These are phyloP conservation scores for Catocala fraxini DNA, from an alignment of 2,888 invertebrate species.

Conservation along the genomic window DNA sequence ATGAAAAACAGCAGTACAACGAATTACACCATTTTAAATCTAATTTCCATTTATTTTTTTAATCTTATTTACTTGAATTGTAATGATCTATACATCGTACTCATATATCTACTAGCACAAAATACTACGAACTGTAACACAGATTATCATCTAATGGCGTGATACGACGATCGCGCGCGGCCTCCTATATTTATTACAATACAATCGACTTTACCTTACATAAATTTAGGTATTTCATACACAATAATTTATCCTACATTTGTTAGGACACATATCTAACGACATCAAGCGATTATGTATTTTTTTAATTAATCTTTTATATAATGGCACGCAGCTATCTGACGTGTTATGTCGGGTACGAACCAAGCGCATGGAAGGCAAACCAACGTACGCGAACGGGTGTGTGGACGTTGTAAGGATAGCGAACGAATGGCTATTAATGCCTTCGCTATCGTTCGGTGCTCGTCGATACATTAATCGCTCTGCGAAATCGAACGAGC, in stretches of 20 bases:
- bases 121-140: slow-evolving; percentile 25
- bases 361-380: too few relatives aligned
- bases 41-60: slow-evolving; percentile 17
- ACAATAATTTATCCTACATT: slow-evolving; percentile 22
- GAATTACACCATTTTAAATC: slow-evolving; percentile 12
- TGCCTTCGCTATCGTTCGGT: too few relatives aligned
- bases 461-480: too few relatives aligned
- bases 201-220: slow-evolving; percentile 34
- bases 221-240: slow-evolving; percentile 36
- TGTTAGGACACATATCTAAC: slow-evolving; percentile 22
- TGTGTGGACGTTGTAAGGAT: too few relatives aligned
- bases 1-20: slow-evolving; percentile 11
- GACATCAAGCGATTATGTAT: slow-evolving; percentile 21
- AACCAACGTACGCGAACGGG: too few relatives aligned
- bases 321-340: slow-evolving; percentile 38
- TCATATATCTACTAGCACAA: slow-evolving; percentile 25
- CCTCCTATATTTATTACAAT: slow-evolving; percentile 25
- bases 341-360: slow-evolving; percentile 2
- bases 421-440: too few relatives aligned
- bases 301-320: slow-evolving; percentile 10
- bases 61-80: slow-evolving; percentile 24
- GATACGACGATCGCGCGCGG: slow-evolving; percentile 31
- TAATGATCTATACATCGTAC: slow-evolving; percentile 17
- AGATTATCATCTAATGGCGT: slow-evolving; percentile 22
- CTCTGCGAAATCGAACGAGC: too few relatives aligned